Evolutionary conservation across 2,888 invertebrate genomes (phyloP), one percentile per base, ranked within the genome.

Genomic region (Agrochola litura): DNA sequence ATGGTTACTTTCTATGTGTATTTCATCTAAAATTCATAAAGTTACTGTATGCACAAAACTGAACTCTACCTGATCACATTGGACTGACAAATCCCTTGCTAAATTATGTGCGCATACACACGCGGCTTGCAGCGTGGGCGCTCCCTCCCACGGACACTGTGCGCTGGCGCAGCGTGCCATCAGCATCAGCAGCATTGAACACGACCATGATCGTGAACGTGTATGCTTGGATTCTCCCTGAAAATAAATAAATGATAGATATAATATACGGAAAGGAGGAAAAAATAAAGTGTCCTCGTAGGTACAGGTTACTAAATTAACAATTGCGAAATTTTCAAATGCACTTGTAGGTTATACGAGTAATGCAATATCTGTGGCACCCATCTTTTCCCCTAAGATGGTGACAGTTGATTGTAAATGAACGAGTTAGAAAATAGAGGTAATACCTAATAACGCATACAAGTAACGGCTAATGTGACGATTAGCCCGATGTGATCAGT

Each of bases 31-130:
- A 3, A 54, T 66, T 22, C 30, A 52, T 37, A 12, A 41, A 46
- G 22, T 22, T 8, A 41, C 58, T 68, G 9, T 4, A 14, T 56
- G 6, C 64, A 56, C 10, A 49, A 41, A 46, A 60, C 6, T 25
- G 6, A n/a, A 22, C 8, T 65, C 16, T 94, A 97, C 97, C 97
- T 98, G 98, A 95, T 99, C 98, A 95, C 99, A 99, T 95, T 99
- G 99, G 84, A 99, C 98, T 54, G 98, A 98, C 22, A 99, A 97
- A 93, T 99, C 98, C 88, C 98, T 97, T 64, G 98, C 98, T 82
- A 98, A 97, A 93, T 99, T 99, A 94, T 98, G 98, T 82, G 99
- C 98, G 95, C 99, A 99, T 80, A 99, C 97, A 94, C 99, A 99
- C 66, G 98, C 98, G 69, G 98, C 97, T 91, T 98, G 98, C 81